phyloP scores from a whole-genome alignment of 2,113 vertebrate genomes.

The Ailuropoda melanoleuca region DNA sequence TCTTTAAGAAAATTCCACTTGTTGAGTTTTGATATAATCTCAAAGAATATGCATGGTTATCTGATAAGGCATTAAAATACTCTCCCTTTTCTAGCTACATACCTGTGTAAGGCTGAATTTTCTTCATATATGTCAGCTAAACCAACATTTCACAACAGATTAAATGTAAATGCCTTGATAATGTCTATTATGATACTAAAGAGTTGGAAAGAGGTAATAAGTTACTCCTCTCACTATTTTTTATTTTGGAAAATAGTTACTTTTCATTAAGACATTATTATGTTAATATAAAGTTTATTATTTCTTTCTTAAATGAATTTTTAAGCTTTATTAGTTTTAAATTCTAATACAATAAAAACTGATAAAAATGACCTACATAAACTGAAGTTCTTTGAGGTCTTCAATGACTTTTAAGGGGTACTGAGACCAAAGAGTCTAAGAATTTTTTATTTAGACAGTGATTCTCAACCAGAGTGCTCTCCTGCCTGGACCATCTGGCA shows the following conservation, averaged over 20 bases:
- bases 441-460: background rate
- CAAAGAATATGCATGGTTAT: background rate
- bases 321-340: constrained; percentile 27
- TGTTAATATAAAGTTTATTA: background rate
- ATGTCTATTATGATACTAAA: background rate
- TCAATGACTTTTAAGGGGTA: background rate
- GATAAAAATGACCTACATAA: background rate
- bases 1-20: constrained; percentile 24
- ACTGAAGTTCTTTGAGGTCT: background rate
- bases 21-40: background rate
- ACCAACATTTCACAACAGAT: background rate
- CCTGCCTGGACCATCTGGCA: background rate
- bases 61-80: background rate
- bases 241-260: background rate
- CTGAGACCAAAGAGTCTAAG: background rate
- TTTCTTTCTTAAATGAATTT: background rate
- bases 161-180: background rate
- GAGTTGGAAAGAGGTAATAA: background rate
- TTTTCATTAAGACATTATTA: background rate
- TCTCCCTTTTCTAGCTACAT: background rate
- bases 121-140: background rate
- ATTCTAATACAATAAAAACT: constrained; percentile 22
- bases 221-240: background rate
- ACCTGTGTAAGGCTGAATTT: background rate
- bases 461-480: background rate